Conservation (phyloP, 2,797 vertebrate genomes). For the Xerus rutilus region DNA sequence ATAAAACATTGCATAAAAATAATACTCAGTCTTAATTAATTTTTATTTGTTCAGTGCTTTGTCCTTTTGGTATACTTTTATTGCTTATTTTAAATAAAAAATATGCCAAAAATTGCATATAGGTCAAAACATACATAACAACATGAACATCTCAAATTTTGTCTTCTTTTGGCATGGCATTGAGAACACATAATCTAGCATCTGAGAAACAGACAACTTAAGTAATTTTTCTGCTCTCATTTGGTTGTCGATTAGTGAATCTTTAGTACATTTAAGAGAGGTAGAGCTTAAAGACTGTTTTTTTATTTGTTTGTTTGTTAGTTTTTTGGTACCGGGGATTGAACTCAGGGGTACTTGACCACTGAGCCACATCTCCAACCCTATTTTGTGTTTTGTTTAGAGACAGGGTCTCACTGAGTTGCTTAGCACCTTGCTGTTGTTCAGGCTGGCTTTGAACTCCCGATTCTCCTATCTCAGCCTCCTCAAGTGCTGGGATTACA, state of each 20-base stretch:
- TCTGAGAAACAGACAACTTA: neutral
- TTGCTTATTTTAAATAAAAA: conserved; percentile 24
- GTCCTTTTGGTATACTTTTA: neutral
- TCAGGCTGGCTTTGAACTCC: too few relatives aligned
- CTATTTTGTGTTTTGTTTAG: too few relatives aligned
- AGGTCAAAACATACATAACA: neutral
- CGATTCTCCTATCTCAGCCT: too few relatives aligned
- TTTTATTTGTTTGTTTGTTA: neutral
- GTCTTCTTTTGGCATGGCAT: neutral
- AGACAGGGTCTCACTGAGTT: too few relatives aligned
- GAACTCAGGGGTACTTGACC: too few relatives aligned
- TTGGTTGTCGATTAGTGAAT: too few relatives aligned
- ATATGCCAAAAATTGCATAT: neutral
- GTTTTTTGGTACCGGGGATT: too few relatives aligned
- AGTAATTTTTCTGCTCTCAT: neutral
- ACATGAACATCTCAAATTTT: neutral
- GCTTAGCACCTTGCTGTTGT: too few relatives aligned
- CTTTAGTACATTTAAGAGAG: too few relatives aligned
- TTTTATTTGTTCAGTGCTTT: neutral
- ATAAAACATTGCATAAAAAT: neutral
- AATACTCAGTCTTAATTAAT: neutral
- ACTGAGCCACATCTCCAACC: too few relatives aligned
- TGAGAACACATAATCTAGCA: neutral
- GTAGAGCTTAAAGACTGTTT: neutral
- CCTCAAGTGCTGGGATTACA: too few relatives aligned